Base-by-base conservation (phyloP, 1,140 invertebrate species). In the Anastatus disparis region DNA sequence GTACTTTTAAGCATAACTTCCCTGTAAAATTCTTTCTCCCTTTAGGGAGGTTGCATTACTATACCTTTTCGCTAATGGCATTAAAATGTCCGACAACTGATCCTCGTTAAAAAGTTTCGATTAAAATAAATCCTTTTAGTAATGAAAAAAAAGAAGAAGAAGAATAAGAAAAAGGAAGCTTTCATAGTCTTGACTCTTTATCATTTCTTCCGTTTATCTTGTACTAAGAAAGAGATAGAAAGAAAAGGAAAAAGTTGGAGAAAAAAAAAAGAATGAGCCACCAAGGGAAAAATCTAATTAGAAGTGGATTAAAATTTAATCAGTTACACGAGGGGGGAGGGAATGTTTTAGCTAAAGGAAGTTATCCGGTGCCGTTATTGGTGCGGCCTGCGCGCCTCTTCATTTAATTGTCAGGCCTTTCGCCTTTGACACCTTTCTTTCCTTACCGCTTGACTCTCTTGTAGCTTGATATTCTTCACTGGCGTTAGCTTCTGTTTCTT, bases 251-350 rank as follows among this genome's bases (percentile, higher is more conserved):
- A 55, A 40, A 20, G 29, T 3, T n/a, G 38, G 44, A 58, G 50
- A 31, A 66, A 76, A 35, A 4, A 76, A 79, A 78, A n/a, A n/a
- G n/a, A n/a, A n/a, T n/a, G n/a, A n/a, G n/a, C n/a, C n/a, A n/a
- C n/a, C n/a, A n/a, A n/a, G n/a, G n/a, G n/a, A n/a, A n/a, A 81
- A 82, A 79, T 82, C 76, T 81, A 82, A 82, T 82, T 82, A 81
- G 78, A 80, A 82, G 76, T 79, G 77, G 76, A 82, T 82, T 81
- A 82, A 82, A 82, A 81, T 82, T 82, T 79, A 82, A 82, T 81
- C 78, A 79, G 44, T 48, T 17, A 29, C 61, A 3, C 40, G 4
- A 35, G 4, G 10, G 10, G 31, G 31, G 31, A n/a, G n/a, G n/a
- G n/a, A n/a, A n/a, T n/a, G 38, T 12, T 15, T 17, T 12, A 71